These are phyloP conservation scores for Babylonia areolata DNA, from an alignment of 1,140 invertebrate genomes.

Conservation along the genomic window DNA sequence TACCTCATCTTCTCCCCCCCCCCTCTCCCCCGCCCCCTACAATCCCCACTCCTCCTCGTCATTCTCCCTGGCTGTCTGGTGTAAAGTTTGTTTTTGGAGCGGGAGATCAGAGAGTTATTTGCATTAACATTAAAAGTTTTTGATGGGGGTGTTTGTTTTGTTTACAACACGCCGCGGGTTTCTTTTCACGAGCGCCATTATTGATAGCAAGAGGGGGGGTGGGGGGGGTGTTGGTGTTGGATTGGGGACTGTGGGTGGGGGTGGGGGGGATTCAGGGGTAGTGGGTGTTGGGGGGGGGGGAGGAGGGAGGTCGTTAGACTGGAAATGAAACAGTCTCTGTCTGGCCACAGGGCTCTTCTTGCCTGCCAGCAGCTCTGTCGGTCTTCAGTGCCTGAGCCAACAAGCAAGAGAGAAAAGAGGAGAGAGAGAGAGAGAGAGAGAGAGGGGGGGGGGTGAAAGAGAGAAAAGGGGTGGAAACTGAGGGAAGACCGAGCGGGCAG, in stretches of 20 bases:
- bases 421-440: not conserved
- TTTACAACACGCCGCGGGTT: conserved; percentile 25
- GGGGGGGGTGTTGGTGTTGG: not conserved
- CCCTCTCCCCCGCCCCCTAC: no score
- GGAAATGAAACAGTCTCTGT: not conserved
- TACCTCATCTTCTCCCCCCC: no score
- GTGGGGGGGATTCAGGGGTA: not conserved
- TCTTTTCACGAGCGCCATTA: not conserved
- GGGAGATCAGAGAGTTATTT: conserved; percentile 32
- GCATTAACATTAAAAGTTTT: conserved; percentile 37
- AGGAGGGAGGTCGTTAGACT: no score
- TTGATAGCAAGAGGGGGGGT: not conserved
- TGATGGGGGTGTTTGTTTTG: conserved; percentile 35
- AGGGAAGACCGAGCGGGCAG: no score
- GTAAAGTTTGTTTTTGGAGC: conserved; percentile 30
- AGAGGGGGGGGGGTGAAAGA: no score
- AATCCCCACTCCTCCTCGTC: not conserved
- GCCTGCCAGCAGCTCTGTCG: not conserved
- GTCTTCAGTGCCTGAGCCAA: not conserved
- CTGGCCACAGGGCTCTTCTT: not conserved
- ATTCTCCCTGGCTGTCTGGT: not conserved
- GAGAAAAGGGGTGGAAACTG: no score
- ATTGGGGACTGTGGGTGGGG: not conserved
- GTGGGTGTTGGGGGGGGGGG: not conserved
- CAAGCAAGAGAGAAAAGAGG: not conserved